phyloP scores from a whole-genome alignment of 2,113 vertebrate species.

The Polypterus senegalus region DNA sequence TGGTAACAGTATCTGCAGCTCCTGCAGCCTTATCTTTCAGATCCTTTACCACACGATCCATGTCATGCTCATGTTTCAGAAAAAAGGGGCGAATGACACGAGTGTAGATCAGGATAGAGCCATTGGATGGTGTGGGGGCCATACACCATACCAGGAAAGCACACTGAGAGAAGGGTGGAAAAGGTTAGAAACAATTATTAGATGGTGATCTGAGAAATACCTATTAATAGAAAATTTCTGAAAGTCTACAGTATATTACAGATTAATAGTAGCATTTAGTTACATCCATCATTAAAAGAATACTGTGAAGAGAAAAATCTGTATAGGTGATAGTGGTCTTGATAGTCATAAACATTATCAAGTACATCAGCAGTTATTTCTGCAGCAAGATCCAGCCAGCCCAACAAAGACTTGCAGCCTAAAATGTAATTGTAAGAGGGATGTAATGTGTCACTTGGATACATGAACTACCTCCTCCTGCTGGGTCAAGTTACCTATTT shows the following conservation, averaged over 20 bases:
- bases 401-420: no score
- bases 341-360: no score
- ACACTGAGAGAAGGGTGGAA: constrained; percentile 45
- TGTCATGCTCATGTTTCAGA: constrained; percentile 68
- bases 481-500: no score
- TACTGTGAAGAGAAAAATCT: no score
- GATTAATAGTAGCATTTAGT: no score
- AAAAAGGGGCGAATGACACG: constrained; percentile 81
- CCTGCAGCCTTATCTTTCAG: constrained; percentile 80
- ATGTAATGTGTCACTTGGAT: no score
- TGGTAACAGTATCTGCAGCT: constrained; percentile 72
- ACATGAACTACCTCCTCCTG: no score
- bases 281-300: no score
- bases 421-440: no score
- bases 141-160: constrained; percentile 94
- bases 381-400: no score
- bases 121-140: constrained; percentile 77
- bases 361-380: no score
- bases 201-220: not conserved
- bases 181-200: not conserved
- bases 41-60: constrained; percentile 70
- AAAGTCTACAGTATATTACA: not conserved
- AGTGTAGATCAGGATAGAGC: constrained; percentile 69
- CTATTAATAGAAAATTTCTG: not conserved
- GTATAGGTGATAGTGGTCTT: no score